Evolutionary conservation across 2,888 invertebrate species (phyloP), one percentile per base, ranked within the genome.

Genomic region (Mylabris sibirica): DNA sequence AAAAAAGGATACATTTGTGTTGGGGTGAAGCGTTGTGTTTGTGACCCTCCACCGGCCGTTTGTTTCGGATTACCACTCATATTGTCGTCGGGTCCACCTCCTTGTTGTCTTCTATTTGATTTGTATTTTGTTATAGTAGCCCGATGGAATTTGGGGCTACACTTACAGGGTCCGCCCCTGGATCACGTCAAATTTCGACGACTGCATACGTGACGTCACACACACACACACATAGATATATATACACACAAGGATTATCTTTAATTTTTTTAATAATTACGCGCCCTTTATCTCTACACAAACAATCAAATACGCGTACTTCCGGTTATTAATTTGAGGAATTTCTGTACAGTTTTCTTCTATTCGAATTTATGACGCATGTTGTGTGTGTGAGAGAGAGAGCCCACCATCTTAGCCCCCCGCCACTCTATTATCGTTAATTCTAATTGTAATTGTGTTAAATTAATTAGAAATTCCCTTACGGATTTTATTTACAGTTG

Each of bases 1-100:
- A 41, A 78, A 86, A 88, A 89, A 89, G 89, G 89, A 89, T 89
- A 89, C 89, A 87, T 82, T 82, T 87, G 85, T 76, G 86, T 85
- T 76, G 86, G 84, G 81, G 87, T 88, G 83, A 88, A 84, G 24
- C 77, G 73, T 86, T 87, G 79, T 85, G 88, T 84, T 87, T 88
- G 84, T 66, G 87, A 84, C 82, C 87, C 87, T 84, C 88, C 88
- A 84, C 87, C 84, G 84, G 89, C 89, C 87, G 88, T 87, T 87
- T 88, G 89, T 85, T 89, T 90, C 85, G 88, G 89, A 86, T 89
- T 90, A 85, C 88, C 87, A 86, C 89, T 90, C 90, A 90, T 90
- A 85, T 87, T 49, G 20, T 49, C 17, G 20, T 49, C 17, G 20
- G 9, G 11, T 35, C 14, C 4, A 20, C 3, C 24, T 22, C 24